A percentile compares a stretch with the other conserved stretches of the same genome.
Evolutionary conservation across 1,140 invertebrate species (phyloP).

Genomic region (Halyomorpha halys): DNA sequence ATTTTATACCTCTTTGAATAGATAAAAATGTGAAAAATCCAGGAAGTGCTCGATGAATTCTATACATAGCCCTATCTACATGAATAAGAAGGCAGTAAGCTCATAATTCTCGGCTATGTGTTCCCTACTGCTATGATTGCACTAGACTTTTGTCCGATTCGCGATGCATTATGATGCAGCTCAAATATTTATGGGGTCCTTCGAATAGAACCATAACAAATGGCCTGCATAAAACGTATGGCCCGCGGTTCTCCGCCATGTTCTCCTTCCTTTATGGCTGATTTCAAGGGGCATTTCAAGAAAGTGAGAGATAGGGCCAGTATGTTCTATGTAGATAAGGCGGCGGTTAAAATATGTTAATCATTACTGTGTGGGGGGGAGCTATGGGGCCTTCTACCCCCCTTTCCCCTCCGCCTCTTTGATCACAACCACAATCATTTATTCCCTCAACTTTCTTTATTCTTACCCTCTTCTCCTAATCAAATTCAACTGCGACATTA

Average conservation of each 20-base stretch:
- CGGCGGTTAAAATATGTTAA: constrained; percentile 10
- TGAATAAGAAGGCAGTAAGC: background rate
- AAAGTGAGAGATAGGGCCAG: background rate
- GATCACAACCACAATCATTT: too few relatives aligned
- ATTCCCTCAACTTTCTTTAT: too few relatives aligned
- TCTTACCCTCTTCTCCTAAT: too few relatives aligned
- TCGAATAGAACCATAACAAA: constrained; percentile 18
- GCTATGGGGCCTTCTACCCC: background rate
- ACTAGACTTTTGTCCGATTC: constrained; percentile 9
- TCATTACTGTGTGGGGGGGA: constrained; percentile 8
- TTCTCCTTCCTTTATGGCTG: constrained; percentile 5
- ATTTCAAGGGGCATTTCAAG: constrained; percentile 5
- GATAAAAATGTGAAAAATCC: too few relatives aligned
- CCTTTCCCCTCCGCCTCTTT: background rate
- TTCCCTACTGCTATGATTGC: background rate
- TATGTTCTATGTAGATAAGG: constrained; percentile 15
- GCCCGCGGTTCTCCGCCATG: background rate
- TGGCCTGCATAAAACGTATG: constrained; percentile 13
- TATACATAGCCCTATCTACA: constrained; percentile 1
- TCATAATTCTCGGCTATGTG: background rate
- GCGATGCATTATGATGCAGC: constrained; percentile 12
- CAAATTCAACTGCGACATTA: too few relatives aligned
- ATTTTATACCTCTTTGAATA: too few relatives aligned
- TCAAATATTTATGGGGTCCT: constrained; percentile 19
- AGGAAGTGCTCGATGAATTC: too few relatives aligned